Conservation (phyloP, 1,140 invertebrate species). For the Musca vetustissima region DNA sequence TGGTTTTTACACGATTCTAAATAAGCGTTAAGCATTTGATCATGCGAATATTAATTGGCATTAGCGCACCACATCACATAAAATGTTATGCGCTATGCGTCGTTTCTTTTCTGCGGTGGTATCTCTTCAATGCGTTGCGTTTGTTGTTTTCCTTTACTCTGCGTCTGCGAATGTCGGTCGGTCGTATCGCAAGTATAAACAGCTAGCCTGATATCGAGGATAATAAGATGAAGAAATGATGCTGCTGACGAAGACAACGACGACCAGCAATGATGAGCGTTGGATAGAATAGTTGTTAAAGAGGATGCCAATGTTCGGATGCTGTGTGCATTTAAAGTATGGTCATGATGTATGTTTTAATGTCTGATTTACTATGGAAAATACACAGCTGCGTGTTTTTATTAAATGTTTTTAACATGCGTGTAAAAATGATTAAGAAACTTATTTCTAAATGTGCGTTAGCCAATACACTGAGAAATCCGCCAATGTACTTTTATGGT, state of each 20-base stretch:
- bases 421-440: conserved; percentile 24
- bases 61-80: neutral
- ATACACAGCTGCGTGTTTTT: conserved; percentile 19
- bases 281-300: neutral
- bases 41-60: conserved; percentile 23
- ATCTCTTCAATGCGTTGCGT: neutral
- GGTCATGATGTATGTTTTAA: conserved; percentile 18
- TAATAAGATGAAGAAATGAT: neutral
- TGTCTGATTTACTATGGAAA: neutral
- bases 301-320: conserved; percentile 6
- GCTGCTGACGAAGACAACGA: neutral
- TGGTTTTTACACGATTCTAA: conserved; percentile 12
- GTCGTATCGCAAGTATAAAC: neutral
- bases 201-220: neutral
- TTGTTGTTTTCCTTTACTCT: neutral
- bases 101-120: neutral
- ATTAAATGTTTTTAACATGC: conserved; percentile 20
- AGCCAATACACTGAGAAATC: too few relatives aligned
- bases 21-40: conserved; percentile 22
- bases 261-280: neutral
- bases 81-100: neutral
- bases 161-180: neutral
- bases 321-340: conserved; percentile 13
- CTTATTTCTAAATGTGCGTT: too few relatives aligned
- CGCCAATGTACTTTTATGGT: too few relatives aligned